These are phyloP conservation scores for Jordanella pulchra DNA, from an alignment of 2,797 vertebrate species.

Conservation along the genomic window DNA sequence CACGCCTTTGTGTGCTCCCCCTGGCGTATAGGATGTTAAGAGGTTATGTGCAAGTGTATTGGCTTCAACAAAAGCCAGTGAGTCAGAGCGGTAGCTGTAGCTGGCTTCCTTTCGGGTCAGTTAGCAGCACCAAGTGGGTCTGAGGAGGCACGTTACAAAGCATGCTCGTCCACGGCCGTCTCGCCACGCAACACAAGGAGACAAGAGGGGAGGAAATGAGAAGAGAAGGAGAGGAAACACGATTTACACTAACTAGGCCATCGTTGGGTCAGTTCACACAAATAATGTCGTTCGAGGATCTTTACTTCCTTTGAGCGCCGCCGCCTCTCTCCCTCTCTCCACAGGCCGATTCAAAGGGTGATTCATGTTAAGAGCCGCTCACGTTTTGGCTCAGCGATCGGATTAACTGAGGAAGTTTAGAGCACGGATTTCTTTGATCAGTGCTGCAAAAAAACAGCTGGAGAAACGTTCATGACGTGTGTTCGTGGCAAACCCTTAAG, in stretches of 20 bases:
- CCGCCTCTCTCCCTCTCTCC: constrained; percentile 35
- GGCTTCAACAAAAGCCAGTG: constrained; percentile 66
- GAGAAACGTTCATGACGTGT: constrained; percentile 53
- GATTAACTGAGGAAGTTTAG: constrained; percentile 42
- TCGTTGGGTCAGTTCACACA: constrained; percentile 73
- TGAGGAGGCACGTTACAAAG: constrained; percentile 74
- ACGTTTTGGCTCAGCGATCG: constrained; percentile 55
- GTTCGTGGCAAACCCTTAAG: constrained; percentile 69
- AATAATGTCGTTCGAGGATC: constrained; percentile 73
- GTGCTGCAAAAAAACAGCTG: constrained; percentile 65
- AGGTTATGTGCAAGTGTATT: constrained; percentile 71
- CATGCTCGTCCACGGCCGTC: constrained; percentile 57
- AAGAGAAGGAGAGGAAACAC: constrained; percentile 23
- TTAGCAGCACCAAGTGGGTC: constrained; percentile 73
- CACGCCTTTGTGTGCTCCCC: constrained; percentile 11
- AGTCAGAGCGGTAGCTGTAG: constrained; percentile 72
- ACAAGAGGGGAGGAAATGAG: constrained; percentile 13
- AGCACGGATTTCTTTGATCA: constrained; percentile 27
- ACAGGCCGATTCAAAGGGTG: constrained; percentile 63
- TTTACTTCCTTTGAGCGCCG: constrained; percentile 53
- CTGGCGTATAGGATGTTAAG: constrained; percentile 46
- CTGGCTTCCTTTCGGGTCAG: constrained; percentile 81
- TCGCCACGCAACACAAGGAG: constrained; percentile 43
- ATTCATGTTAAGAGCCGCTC: constrained; percentile 44
- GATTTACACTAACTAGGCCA: constrained; percentile 71